These are phyloP conservation scores for Corythornis madagascariensis DNA, from an alignment of 2,113 vertebrate genomes.

Conservation along the genomic window DNA sequence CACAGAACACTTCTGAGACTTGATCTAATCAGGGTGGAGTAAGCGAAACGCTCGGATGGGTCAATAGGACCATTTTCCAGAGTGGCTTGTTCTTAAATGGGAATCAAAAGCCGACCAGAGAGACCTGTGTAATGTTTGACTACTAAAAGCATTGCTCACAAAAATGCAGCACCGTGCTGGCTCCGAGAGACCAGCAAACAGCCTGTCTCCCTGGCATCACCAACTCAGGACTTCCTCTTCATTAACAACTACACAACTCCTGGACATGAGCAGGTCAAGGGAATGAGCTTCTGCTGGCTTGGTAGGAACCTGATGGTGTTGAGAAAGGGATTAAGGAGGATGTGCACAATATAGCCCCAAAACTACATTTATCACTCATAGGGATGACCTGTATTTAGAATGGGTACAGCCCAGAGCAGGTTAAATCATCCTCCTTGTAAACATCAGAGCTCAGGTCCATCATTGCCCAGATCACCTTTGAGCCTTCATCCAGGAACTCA, in stretches of 20 bases:
- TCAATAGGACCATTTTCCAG: constrained; percentile 27
- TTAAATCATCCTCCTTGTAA: neutral
- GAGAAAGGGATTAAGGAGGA: neutral
- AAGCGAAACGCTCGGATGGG: neutral
- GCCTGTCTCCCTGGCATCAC: neutral
- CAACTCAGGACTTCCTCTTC: neutral
- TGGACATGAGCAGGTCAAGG: neutral
- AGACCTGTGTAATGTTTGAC: constrained; percentile 15
- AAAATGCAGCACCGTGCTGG: neutral
- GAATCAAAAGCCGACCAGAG: neutral
- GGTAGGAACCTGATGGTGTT: rapidly evolving
- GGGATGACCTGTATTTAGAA: neutral
- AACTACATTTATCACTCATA: rapidly evolving
- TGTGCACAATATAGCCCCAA: neutral
- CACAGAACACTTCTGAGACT: constrained; percentile 22
- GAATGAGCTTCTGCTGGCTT: neutral
- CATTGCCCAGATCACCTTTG: rapidly evolving
- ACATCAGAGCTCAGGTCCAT: neutral
- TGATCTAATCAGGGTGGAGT: neutral
- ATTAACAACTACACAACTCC: rapidly evolving
- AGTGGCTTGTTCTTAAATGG: constrained; percentile 24
- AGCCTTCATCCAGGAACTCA: neutral
- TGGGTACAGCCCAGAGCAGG: neutral
- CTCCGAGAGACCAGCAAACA: neutral
- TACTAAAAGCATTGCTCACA: constrained; percentile 18